These are phyloP conservation scores for Atethmia centrago DNA, from an alignment of 2,888 invertebrate genomes.

Conservation along the genomic window DNA sequence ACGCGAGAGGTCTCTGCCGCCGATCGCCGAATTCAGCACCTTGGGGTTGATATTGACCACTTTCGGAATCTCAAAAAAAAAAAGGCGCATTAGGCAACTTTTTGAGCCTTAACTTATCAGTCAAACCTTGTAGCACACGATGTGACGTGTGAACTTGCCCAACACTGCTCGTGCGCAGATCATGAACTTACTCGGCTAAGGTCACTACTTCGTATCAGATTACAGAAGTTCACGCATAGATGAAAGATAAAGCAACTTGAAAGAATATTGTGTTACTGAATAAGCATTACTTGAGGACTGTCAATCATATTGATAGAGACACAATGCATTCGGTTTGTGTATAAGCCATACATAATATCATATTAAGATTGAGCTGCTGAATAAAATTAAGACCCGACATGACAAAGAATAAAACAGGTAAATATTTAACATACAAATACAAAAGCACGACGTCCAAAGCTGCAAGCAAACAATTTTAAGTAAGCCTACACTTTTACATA, in stretches of 20 bases:
- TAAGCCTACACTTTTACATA: constrained; percentile 9
- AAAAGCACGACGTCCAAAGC: background rate
- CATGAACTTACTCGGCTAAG: constrained; percentile 64
- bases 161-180: constrained; percentile 55
- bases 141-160: constrained; percentile 56
- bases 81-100: constrained; percentile 2
- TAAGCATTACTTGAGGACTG: constrained; percentile 27
- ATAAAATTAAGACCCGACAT: background rate
- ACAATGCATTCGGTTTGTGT: background rate
- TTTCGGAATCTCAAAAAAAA: no score
- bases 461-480: background rate
- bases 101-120: constrained; percentile 39
- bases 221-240: constrained; percentile 52
- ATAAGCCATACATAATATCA: no score
- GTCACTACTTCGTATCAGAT: constrained; percentile 58
- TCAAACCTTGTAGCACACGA: constrained; percentile 30
- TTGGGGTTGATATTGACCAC: no score
- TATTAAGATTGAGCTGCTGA: background rate
- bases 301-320: constrained; percentile 17
- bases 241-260: constrained; percentile 23
- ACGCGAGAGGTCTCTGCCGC: no score
- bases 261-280: constrained; percentile 1
- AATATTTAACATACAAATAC: background rate
- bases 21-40: no score
- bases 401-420: background rate